A percentile compares a stretch with the other conserved stretches of the same genome.
These are phyloP conservation scores for Dinothrombium tinctorium DNA, from an alignment of 1,140 invertebrate genomes.

Conservation along the genomic window DNA sequence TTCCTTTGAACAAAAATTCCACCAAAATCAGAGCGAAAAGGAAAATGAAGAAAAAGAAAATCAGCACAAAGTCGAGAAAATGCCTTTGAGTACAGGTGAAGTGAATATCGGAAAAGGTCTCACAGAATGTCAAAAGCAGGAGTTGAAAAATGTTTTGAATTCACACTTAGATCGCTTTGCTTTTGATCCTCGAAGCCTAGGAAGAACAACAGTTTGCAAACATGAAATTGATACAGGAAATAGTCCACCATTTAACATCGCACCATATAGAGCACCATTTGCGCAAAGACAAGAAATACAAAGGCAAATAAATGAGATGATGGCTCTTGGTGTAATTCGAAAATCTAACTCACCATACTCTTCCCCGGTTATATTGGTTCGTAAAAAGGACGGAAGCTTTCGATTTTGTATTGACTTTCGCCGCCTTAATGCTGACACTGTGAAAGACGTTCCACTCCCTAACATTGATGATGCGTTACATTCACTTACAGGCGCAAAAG, in stretches of 20 bases:
- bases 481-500: neutral
- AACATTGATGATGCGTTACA: neutral
- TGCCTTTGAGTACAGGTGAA: no score
- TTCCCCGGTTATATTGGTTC: conserved; percentile 2
- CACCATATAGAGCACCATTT: neutral
- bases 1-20: no score
- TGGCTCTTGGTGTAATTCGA: conserved; percentile 19
- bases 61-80: no score
- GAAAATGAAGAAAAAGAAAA: no score
- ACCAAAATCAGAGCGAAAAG: no score
- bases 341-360: conserved; percentile 15
- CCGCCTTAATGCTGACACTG: conserved; percentile 3
- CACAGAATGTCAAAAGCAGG: neutral
- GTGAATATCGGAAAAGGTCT: neutral
- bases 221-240: conserved; percentile 2
- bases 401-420: conserved; percentile 8
- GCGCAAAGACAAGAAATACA: neutral
- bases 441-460: conserved; percentile 1
- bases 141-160: neutral
- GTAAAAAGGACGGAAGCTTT: conserved; percentile 2
- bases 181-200: neutral
- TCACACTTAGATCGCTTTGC: neutral
- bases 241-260: neutral
- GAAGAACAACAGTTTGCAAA: neutral
- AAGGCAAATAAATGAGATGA: conserved; percentile 15